phyloP scores from a whole-genome alignment of 1,140 invertebrate species.

The Zaprionus vittiger region DNA sequence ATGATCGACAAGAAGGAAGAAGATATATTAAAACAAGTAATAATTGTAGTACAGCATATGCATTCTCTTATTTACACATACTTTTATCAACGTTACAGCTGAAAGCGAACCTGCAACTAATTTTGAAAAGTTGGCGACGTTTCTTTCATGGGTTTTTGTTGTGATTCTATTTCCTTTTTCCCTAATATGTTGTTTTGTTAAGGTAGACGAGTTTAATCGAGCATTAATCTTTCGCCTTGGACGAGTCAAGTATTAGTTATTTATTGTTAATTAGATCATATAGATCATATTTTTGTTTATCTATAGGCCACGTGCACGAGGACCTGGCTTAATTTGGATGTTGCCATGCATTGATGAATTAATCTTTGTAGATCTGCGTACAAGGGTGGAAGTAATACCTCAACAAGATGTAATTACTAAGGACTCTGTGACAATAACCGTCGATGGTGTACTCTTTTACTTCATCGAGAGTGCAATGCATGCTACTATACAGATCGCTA shows the following conservation, averaged over 20 bases:
- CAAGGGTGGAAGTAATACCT: conserved; percentile 90
- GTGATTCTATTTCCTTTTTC: conserved; percentile 92
- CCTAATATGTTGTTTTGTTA: conserved; percentile 91
- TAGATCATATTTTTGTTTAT: neutral
- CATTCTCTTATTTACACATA: neutral
- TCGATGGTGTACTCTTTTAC: conserved; percentile 92
- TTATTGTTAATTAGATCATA: neutral
- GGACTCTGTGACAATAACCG: conserved; percentile 91
- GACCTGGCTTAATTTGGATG: conserved; percentile 87
- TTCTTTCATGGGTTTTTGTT: conserved; percentile 90
- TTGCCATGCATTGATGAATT: conserved; percentile 93
- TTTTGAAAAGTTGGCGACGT: conserved; percentile 90
- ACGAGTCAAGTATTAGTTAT: conserved; percentile 86
- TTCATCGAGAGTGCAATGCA: conserved; percentile 91
- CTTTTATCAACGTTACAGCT: conserved; percentile 19
- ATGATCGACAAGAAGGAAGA: conserved; percentile 11
- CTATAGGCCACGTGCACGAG: conserved; percentile 31
- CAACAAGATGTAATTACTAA: conserved; percentile 89
- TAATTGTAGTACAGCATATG: neutral
- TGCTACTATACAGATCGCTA: conserved; percentile 92
- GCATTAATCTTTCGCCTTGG: conserved; percentile 95
- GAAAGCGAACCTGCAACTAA: conserved; percentile 20
- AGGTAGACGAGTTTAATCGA: conserved; percentile 89
- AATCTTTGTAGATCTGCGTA: conserved; percentile 89
- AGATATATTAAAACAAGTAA: conserved; percentile 29